A percentile compares a stretch with the other conserved stretches of the same genome.
These are phyloP conservation scores for Taeniopygia guttata DNA, from an alignment of 2,797 vertebrate species.

Conservation along the genomic window DNA sequence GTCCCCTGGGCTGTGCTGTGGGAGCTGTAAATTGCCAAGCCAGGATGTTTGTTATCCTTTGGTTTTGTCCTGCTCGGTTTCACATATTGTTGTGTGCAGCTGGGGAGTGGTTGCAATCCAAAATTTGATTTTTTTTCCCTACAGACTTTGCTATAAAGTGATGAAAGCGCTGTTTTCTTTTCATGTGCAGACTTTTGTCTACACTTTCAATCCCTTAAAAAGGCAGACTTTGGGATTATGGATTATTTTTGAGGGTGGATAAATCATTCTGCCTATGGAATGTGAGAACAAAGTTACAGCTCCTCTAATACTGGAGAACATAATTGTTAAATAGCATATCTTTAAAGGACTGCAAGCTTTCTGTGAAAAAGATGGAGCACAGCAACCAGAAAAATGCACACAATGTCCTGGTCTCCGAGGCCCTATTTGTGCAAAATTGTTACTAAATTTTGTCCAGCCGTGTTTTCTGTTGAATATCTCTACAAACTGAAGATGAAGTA, in stretches of 20 bases:
- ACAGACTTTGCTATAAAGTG: neutral
- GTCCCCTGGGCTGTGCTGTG: neutral
- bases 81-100: neutral
- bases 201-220: neutral
- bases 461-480: neutral
- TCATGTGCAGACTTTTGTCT: neutral
- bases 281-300: neutral
- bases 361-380: neutral
- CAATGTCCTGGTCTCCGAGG: neutral
- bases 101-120: neutral
- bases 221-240: neutral
- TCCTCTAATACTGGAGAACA: neutral
- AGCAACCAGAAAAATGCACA: neutral
- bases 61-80: neutral
- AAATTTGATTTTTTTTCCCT: neutral
- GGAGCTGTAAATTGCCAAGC: neutral
- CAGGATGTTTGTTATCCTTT: neutral
- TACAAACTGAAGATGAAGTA: neutral
- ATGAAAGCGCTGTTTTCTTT: neutral
- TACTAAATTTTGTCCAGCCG: neutral
- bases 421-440: neutral
- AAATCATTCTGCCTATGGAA: neutral
- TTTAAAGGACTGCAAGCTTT: neutral
- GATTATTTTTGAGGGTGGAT: neutral
- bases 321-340: neutral